Base-by-base conservation (phyloP, 1,140 invertebrate species). In the Macrobrachium nipponense region DNA sequence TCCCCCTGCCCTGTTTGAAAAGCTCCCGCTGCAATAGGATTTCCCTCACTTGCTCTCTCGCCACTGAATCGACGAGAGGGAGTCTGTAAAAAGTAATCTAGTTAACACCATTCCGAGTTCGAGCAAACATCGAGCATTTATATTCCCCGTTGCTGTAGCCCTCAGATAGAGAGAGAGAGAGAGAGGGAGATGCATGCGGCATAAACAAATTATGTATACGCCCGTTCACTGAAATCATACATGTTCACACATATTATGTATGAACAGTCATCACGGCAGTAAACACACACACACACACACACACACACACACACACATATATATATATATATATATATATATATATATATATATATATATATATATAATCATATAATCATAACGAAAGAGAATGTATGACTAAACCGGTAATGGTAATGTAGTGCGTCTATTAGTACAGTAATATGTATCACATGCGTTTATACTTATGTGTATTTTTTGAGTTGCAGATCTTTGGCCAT, bases 321-420 rank as follows among this genome's bases (percentile, higher is more conserved):
- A 68, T 68, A 20, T 68, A 68, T 68, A 68, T 68, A 20, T 68
- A 68, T n/a, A 68, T 68, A 68, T 68, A 68, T 68, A 68, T 68
- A 68, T 68, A 68, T 68, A 68, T 68, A 68, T 68, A 68, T 68
- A 20, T 68, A 68, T 68, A 68, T 68, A 68, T 68, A 36, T 20
- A 68, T 68, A 68, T 68, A 68, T 68, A 68, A 23, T 23, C 6
- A 68, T 12, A 23, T 23, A 23, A 68, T 68, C 23, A 18, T 23
- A 18, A 20, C 4, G 36, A 5, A 20, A 18, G 36, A 18, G 36
- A 18, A 20, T 68, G 36, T 68, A 20, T 68, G 36, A 4, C 20
- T 68, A 20, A 18, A 36, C 27, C 27, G 4, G 27, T 36, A 4
- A 36, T 36, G 4, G 27, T 36, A 4, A 36, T 36, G 27, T 36